Conservation (phyloP, 2,888 invertebrate genomes). For the Drosophila flavopinicola region DNA sequence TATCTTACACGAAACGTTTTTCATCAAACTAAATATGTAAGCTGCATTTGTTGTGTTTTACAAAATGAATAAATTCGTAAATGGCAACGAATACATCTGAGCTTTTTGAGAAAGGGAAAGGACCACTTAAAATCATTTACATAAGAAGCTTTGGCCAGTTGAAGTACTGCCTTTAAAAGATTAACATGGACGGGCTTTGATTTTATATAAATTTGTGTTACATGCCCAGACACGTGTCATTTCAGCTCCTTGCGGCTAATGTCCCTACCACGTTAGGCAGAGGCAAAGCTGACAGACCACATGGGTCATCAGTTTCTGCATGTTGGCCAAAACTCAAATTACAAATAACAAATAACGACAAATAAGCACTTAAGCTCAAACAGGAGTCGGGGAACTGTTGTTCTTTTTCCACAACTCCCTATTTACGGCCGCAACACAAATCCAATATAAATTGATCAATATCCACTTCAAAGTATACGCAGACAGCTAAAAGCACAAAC, state of each 20-base stretch:
- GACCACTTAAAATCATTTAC: slow-evolving; percentile 64
- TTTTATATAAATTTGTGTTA: slow-evolving; percentile 10
- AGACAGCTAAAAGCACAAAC: slow-evolving; percentile 25
- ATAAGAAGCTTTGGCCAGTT: slow-evolving; percentile 65
- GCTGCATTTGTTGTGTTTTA: not conserved
- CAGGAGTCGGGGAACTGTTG: slow-evolving; percentile 34
- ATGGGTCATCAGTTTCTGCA: slow-evolving; percentile 71
- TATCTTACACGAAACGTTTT: no score
- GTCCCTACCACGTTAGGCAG: not conserved
- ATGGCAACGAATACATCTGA: no score
- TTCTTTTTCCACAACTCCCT: no score
- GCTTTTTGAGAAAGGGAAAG: slow-evolving; percentile 9
- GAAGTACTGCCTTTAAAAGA: slow-evolving; percentile 32
- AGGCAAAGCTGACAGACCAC: slow-evolving; percentile 61
- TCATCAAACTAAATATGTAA: no score
- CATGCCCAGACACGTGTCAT: slow-evolving; percentile 41
- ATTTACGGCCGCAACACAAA: slow-evolving; percentile 48
- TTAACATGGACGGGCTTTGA: slow-evolving; percentile 17
- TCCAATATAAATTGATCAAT: slow-evolving; percentile 76
- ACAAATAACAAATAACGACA: slow-evolving; percentile 65
- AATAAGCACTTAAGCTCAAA: slow-evolving; percentile 66
- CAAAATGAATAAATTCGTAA: no score
- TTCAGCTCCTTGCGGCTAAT: slow-evolving; percentile 18
- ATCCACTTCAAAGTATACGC: slow-evolving; percentile 67
- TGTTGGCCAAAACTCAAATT: slow-evolving; percentile 40